phyloP scores from a whole-genome alignment of 2,888 invertebrate species.

The Archaeoteleia sp. region DNA sequence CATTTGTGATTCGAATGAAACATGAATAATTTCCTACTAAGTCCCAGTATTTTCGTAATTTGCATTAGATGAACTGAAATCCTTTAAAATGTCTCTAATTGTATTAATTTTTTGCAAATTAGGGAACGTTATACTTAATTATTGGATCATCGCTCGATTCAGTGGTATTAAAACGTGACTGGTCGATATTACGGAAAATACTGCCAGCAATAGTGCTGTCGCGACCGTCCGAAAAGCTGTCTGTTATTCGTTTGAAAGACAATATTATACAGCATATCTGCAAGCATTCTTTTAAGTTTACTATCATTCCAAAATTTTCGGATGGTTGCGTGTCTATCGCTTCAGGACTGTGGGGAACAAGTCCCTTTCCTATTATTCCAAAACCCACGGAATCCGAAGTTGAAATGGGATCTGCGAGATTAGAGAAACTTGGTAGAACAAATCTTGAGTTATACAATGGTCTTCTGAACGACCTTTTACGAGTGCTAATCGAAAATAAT shows the following conservation, averaged over 20 bases:
- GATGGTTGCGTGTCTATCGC: conserved; percentile 77
- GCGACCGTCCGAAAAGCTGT: conserved; percentile 90
- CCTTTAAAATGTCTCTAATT: too few relatives aligned
- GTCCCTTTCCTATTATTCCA: conserved; percentile 71
- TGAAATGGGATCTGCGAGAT: conserved; percentile 68
- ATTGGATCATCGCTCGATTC: conserved; percentile 81
- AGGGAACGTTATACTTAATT: conserved; percentile 87
- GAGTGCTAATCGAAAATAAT: conserved; percentile 77
- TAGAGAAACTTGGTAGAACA: conserved; percentile 73
- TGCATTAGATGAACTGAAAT: too few relatives aligned
- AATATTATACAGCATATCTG: conserved; percentile 77
- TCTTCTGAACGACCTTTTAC: conserved; percentile 76
- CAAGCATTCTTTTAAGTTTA: conserved; percentile 80
- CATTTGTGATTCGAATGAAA: neutral
- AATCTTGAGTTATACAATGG: conserved; percentile 77
- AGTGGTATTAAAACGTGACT: conserved; percentile 84
- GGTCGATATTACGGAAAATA: conserved; percentile 82
- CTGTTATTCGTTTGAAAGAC: conserved; percentile 80
- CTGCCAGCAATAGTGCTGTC: conserved; percentile 89
- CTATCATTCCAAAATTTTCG: conserved; percentile 78
- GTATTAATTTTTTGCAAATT: conserved; percentile 5
- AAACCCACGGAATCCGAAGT: conserved; percentile 72
- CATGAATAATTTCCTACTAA: conserved; percentile 18
- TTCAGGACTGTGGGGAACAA: conserved; percentile 72
- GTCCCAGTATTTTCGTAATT: too few relatives aligned